Conservation (phyloP, 2,797 vertebrate genomes). For the Eulemur coronatus region DNA sequence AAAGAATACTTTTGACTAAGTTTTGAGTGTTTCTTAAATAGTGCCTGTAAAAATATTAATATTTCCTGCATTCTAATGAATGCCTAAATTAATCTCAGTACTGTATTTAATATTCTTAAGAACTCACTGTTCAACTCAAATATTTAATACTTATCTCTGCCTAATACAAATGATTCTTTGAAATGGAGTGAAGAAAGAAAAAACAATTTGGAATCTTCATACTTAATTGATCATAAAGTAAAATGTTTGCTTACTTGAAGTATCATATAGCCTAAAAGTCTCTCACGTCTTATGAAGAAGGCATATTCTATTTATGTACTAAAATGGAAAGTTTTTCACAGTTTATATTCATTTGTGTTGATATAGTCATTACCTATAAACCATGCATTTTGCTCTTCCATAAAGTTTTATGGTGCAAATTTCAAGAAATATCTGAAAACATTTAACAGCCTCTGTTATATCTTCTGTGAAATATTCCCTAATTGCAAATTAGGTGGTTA, state of each 20-base stretch:
- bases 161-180: neutral
- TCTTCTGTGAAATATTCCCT: constrained; percentile 54
- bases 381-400: neutral
- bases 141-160: neutral
- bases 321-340: neutral
- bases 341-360: constrained; percentile 27
- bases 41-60: neutral
- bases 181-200: neutral
- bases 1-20: neutral
- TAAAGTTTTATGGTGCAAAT: constrained; percentile 45
- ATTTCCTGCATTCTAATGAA: neutral
- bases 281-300: neutral
- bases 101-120: neutral
- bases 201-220: neutral
- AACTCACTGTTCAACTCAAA: neutral
- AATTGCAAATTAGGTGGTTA: constrained; percentile 64
- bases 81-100: neutral
- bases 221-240: neutral
- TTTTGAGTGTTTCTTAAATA: neutral
- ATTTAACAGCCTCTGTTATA: constrained; percentile 30
- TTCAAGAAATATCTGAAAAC: constrained; percentile 48
- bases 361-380: constrained; percentile 1
- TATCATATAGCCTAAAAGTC: neutral
- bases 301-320: neutral
- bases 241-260: neutral